A percentile compares a stretch with the other conserved stretches of the same genome.
These are phyloP conservation scores for Trididemnum nubilum DNA, from an alignment of 23 tunicate species.

Conservation along the genomic window DNA sequence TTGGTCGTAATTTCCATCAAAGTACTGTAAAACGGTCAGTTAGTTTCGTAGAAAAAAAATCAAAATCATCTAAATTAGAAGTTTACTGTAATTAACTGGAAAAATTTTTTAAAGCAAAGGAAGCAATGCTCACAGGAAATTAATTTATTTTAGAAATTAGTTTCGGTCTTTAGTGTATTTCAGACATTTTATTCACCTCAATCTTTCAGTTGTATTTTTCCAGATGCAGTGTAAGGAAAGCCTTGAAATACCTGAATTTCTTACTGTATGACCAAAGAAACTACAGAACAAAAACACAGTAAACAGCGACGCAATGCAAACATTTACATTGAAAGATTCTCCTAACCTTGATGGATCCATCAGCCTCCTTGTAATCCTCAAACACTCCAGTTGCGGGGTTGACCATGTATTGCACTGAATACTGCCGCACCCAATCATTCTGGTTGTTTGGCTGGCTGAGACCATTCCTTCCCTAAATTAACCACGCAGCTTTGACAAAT, in stretches of 20 bases:
- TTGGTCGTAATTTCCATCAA: constrained; percentile 69
- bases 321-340: not conserved
- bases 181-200: too few relatives aligned
- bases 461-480: constrained; percentile 80
- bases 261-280: not conserved
- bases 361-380: constrained; percentile 46
- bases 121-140: too few relatives aligned
- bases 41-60: not conserved
- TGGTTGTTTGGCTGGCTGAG: constrained; percentile 76
- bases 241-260: too few relatives aligned
- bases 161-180: too few relatives aligned
- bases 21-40: constrained; percentile 63
- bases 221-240: too few relatives aligned
- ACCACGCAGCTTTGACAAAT: too few relatives aligned
- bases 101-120: too few relatives aligned
- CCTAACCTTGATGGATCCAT: constrained; percentile 43
- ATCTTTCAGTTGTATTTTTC: too few relatives aligned
- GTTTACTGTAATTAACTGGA: too few relatives aligned
- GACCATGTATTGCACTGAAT: constrained; percentile 46
- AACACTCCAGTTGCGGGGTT: constrained; percentile 28
- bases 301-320: not conserved
- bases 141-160: too few relatives aligned
- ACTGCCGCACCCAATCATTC: constrained; percentile 62
- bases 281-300: not conserved
- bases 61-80: not conserved